Base-by-base conservation (phyloP, 2,797 vertebrate genomes). In the Rhyacichthys aspro region DNA sequence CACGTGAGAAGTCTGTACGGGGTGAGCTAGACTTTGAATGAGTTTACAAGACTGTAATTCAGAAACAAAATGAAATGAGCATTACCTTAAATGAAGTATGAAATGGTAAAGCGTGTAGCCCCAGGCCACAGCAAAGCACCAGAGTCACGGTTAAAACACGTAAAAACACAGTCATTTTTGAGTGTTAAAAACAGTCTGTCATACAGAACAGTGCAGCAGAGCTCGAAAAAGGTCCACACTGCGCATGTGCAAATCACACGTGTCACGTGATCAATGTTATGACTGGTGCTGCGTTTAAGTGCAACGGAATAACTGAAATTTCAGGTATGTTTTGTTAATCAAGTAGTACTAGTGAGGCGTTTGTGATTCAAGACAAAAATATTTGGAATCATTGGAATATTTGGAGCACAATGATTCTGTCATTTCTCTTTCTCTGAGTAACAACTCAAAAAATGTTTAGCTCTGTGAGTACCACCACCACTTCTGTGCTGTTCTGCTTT, bases 201-300 rank as follows among this genome's bases (percentile, higher is more conserved):
- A 5, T 3, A 11, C 9, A 10, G 3, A 5, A 1, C 0, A 12
- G 1, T 14, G 8, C 12, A 11, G 6, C 1, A 8, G 7, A 0
- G 3, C 5, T 11, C 3, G 0, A 16, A 2, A 0, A n/a, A n/a
- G 1, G 6, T 15, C 12, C 12, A 12, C 1, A 68, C 8, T 1
- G 62, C 70, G 74, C 70, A 1, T 79, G 78, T 70, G 62, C 58
- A 0, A 0, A 0, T 0, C 1, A 1, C 16, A 18, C 0, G 1
- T 5, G 43, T 79, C 78, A 80, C 41, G 10, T 77, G 81, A 80
- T 49, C 33, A 19, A 0, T 67, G 63, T 64, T 77, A 1, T 76
- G 44, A 1, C 1, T 15, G 0, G 1, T 65, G 82, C 12, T 53
- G 55, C 62, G 18, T 86, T 84, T 18, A 55, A 0, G 37, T 23